phyloP scores from a whole-genome alignment of 2,888 invertebrate genomes.

The Azorinus chamasolen region DNA sequence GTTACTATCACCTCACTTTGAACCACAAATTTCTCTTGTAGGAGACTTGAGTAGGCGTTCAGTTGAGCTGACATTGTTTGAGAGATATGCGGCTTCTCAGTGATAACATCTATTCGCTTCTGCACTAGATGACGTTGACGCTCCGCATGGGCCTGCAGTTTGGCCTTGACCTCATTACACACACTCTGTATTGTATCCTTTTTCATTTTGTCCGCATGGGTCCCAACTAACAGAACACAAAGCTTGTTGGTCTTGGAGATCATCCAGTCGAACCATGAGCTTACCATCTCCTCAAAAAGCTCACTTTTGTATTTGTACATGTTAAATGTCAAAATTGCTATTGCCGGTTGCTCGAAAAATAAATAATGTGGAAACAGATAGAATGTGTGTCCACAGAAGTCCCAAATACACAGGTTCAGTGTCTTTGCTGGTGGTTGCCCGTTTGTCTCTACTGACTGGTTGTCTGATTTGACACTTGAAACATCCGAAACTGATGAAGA shows the following conservation, averaged over 20 bases:
- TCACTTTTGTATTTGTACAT: slow-evolving; percentile 79
- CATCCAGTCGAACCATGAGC: slow-evolving; percentile 85
- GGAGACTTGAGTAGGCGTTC: slow-evolving; percentile 79
- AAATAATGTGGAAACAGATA: slow-evolving; percentile 81
- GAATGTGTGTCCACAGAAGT: slow-evolving; percentile 82
- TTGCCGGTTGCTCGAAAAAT: slow-evolving; percentile 82
- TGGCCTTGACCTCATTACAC: slow-evolving; percentile 57
- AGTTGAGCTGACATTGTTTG: slow-evolving; percentile 83
- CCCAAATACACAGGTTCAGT: slow-evolving; percentile 81
- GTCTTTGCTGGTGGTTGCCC: not conserved
- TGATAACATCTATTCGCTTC: slow-evolving; percentile 79
- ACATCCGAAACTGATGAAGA: no score
- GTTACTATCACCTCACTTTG: slow-evolving; percentile 80
- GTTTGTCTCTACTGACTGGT: not conserved
- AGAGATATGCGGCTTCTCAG: slow-evolving; percentile 80
- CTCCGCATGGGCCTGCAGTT: slow-evolving; percentile 70
- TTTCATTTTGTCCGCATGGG: slow-evolving; percentile 79
- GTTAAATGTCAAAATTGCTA: slow-evolving; percentile 83
- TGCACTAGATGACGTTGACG: slow-evolving; percentile 72
- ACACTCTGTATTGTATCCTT: slow-evolving; percentile 58
- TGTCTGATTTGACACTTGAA: no score
- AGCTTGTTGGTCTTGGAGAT: slow-evolving; percentile 83
- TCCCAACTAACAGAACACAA: slow-evolving; percentile 82
- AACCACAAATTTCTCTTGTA: slow-evolving; percentile 78
- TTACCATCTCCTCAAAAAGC: slow-evolving; percentile 79